Percentiles rank a stretch among this genome's conserved stretches.
These are phyloP conservation scores for Mesembrinibis cayennensis DNA, from an alignment of 2,113 vertebrate genomes.

Conservation along the genomic window DNA sequence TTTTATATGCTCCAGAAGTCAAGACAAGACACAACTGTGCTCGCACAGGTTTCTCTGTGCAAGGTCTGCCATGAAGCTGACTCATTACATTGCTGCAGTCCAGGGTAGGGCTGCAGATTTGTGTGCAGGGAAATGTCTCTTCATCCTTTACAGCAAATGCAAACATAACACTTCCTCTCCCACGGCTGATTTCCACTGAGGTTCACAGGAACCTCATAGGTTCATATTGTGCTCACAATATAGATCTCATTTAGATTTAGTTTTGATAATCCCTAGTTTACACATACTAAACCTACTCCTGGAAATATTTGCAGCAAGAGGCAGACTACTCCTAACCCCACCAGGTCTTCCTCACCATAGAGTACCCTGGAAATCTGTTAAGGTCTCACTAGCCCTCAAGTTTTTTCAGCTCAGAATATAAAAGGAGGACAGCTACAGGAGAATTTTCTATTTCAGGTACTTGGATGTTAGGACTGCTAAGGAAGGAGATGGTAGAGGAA, in stretches of 20 bases:
- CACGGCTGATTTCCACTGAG: not conserved
- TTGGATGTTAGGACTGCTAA: not conserved
- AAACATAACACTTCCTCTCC: not conserved
- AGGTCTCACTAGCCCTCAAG: not conserved
- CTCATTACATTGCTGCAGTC: not conserved
- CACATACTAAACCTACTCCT: not conserved
- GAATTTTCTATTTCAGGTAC: not conserved
- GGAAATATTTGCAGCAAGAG: slow-evolving; percentile 1
- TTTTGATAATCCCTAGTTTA: not conserved
- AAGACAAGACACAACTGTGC: not conserved
- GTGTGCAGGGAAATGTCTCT: not conserved
- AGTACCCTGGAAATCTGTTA: not conserved
- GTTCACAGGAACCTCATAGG: not conserved
- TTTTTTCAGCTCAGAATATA: not conserved
- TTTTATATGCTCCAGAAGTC: not conserved
- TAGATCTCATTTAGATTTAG: not conserved
- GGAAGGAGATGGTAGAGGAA: not conserved
- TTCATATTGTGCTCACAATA: not conserved
- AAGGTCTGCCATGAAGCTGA: not conserved
- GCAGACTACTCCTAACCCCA: not conserved
- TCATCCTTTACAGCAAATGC: not conserved
- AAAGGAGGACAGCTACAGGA: not conserved
- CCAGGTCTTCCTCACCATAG: not conserved
- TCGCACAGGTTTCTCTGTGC: not conserved
- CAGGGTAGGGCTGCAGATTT: not conserved